Evolutionary conservation across 2,797 vertebrate species (phyloP), one percentile per base, ranked within the genome.

Genomic region (Arrhamphus sclerolepis): DNA sequence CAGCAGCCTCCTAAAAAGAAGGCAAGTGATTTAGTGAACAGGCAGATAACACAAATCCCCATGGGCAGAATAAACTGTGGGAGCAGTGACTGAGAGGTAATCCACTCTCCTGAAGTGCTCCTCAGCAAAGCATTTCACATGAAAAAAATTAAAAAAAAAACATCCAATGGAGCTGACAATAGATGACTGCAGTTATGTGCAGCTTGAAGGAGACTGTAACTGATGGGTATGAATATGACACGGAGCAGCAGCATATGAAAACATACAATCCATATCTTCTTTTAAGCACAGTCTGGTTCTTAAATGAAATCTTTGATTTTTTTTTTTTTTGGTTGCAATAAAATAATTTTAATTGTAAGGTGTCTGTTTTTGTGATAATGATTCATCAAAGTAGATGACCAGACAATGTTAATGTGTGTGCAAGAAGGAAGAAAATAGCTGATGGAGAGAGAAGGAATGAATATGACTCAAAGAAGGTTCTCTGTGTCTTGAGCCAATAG

Each of bases 101-200:
- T 85, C 77, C 74, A 78, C 70, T 82, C 75, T 78, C 48, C 77
- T 82, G 78, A 78, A 90, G 82, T 85, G 84, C 84, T 82, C 80
- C 83, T 75, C 64, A 72, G 81, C 78, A 82, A 79, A 80, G 76
- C 75, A 81, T 75, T 81, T 72, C 51, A 78, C 39, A 28, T 8
- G 24, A 34, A 70, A 31, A 47, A 14, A 38, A n/a, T 31, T 8
- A 34, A 63, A 57, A 39, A 58, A 26, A 41, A 49, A 54, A 40
- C 58, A 48, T 62, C 20, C 29, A 39, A 41, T 49, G 31, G 50
- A 58, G 62, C 52, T 62, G 64, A 82, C 70, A 58, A 63, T 43
- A 50, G 57, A 57, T 5, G 4, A 59, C 50, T 64, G 64, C 67
- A 39, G 57, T 39, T 61, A 43, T 43, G 62, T 56, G 40, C 46